These are phyloP conservation scores for Hormaphis cornu DNA, from an alignment of 1,140 invertebrate genomes.

Conservation along the genomic window DNA sequence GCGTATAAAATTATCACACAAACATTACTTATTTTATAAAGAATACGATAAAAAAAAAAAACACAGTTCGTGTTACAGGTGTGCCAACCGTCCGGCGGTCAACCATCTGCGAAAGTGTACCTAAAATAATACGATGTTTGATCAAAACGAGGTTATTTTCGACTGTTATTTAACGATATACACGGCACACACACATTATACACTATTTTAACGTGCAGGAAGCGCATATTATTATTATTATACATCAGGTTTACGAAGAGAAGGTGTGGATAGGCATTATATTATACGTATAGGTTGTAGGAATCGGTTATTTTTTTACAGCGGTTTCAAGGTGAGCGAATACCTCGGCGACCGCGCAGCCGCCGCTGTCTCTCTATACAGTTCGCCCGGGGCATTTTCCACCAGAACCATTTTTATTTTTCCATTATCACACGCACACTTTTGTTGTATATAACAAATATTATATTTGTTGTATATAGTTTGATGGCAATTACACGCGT, in stretches of 20 bases:
- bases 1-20: no score
- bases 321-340: slow-evolving; percentile 29
- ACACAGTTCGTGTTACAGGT: slow-evolving; percentile 23
- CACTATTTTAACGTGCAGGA: background rate
- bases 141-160: slow-evolving; percentile 23
- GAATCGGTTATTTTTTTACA: slow-evolving; percentile 12
- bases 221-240: background rate
- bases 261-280: slow-evolving; percentile 7
- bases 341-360: slow-evolving; percentile 2
- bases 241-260: background rate
- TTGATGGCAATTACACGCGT: slow-evolving; percentile 24
- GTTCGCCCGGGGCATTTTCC: slow-evolving; percentile 14
- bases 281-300: background rate
- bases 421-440: background rate
- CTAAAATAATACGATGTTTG: background rate
- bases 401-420: background rate
- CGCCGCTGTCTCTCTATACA: background rate
- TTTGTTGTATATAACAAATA: background rate
- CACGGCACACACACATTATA: background rate
- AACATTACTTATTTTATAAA: slow-evolving; percentile 17
- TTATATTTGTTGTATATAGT: background rate
- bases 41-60: slow-evolving; percentile 19
- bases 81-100: slow-evolving; percentile 19
- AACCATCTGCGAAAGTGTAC: slow-evolving; percentile 3
- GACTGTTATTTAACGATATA: slow-evolving; percentile 30